These are phyloP conservation scores for Euphonia xanthogaster DNA, from an alignment of 2,797 vertebrate species.

Conservation along the genomic window DNA sequence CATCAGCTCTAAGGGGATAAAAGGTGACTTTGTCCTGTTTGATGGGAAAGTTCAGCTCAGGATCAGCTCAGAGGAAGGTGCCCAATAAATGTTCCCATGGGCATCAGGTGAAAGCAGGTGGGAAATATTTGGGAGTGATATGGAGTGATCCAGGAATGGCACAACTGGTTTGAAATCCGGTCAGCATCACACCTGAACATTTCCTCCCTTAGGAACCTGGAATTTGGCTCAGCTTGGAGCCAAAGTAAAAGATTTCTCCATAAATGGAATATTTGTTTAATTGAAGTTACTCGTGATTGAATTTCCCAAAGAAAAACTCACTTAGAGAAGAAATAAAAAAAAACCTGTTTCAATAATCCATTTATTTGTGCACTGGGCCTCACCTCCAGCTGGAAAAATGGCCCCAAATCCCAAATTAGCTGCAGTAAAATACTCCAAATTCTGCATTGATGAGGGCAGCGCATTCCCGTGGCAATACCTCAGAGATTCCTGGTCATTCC, in stretches of 20 bases:
- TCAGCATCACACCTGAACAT: not conserved
- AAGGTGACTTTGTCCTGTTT: not conserved
- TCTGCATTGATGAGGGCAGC: not conserved
- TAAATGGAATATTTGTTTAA: not conserved
- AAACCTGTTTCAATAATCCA: not conserved
- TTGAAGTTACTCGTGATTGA: not conserved
- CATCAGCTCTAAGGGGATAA: not conserved
- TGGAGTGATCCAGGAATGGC: accelerated
- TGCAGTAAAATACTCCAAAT: not conserved
- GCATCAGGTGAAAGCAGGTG: accelerated
- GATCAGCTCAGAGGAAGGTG: not conserved
- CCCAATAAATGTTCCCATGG: accelerated
- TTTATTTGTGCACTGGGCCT: not conserved
- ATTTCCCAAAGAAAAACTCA: not conserved
- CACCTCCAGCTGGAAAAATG: not conserved
- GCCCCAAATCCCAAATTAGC: not conserved
- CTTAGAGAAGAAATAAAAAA: not conserved
- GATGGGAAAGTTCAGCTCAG: accelerated
- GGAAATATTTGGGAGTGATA: not conserved
- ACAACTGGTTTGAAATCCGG: not conserved
- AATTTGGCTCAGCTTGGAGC: not conserved
- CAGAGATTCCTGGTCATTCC: not conserved
- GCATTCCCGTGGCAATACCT: not conserved
- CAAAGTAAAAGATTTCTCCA: not conserved
- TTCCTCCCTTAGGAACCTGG: not conserved